Conservation (phyloP, 2,888 invertebrate genomes). For the Cetonia aurata region DNA sequence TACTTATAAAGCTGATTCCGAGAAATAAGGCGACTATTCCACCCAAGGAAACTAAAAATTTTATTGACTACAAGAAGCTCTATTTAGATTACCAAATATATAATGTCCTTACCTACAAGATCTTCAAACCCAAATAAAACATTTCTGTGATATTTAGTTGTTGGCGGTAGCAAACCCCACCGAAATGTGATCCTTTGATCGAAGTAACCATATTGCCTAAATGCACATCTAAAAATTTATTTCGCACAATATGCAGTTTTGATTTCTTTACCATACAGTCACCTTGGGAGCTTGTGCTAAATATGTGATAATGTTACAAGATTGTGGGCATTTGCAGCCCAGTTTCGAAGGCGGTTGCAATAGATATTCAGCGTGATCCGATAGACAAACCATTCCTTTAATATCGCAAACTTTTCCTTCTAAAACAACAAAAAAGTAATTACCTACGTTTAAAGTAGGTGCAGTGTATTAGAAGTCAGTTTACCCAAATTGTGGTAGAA, state of each 20-base stretch:
- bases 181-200: slow-evolving; percentile 68
- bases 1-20: slow-evolving; percentile 74
- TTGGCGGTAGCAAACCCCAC: slow-evolving; percentile 69
- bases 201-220: slow-evolving; percentile 63
- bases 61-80: too few species aligned
- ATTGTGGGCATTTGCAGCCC: slow-evolving; percentile 66
- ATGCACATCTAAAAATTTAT: background rate
- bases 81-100: too few species aligned
- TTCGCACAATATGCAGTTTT: background rate
- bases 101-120: slow-evolving; percentile 69
- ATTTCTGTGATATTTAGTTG: slow-evolving; percentile 72
- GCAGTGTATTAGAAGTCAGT: background rate
- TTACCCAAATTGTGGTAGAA: slow-evolving; percentile 72
- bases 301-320: slow-evolving; percentile 66
- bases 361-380: slow-evolving; percentile 62
- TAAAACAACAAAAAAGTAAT: background rate
- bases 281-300: slow-evolving; percentile 59
- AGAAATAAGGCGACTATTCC: slow-evolving; percentile 75
- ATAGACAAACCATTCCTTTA: slow-evolving; percentile 70
- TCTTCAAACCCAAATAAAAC: slow-evolving; percentile 76
- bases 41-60: slow-evolving; percentile 71
- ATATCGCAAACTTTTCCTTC: slow-evolving; percentile 68
- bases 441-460: background rate
- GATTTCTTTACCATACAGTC: slow-evolving; percentile 1
- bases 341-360: slow-evolving; percentile 60